Base-by-base conservation (phyloP, 1,140 invertebrate species). In the Fopius arisanus region DNA sequence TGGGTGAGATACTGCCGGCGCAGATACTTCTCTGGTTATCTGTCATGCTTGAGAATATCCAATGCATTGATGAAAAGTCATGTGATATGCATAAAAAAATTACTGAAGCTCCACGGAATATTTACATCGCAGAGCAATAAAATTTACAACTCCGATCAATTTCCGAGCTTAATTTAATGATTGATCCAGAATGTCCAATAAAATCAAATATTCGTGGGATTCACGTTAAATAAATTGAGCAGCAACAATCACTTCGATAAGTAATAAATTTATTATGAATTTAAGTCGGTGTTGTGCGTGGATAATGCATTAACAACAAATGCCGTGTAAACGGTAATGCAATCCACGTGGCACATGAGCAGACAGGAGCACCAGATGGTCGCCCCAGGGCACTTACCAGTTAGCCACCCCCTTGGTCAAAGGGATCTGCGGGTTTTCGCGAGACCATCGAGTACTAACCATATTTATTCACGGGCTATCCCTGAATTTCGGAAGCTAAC, bases 401-500 rank as follows among this genome's bases (percentile, higher is more conserved):
- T 84, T 86, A 84, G 33, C 83, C 82, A 82, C 81, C 84, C 71
- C 79, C 75, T 75, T 76, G 80, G 84, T 84, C 84, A 86, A 86
- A 84, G 82, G 82, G 81, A 86, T 86, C 83, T 80, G 79, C 67
- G 83, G 83, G 75, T 80, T 83, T 78, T 82, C 43, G 80, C 84
- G 82, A 83, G 78, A 82, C 82, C 23, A 19, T 19, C 1, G 1
- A 51, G 7, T n/a, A 83, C 85, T 87, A 86, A 85, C 83, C 84
- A 80, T 86, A 88, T 88, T 88, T 88, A 88, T 88, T 87, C 85
- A 86, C 84, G 79, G 80, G 19, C 54, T 81, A 77, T 82, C 83
- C 78, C 78, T 81, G 82, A 83, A 82, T 83, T 81, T 82, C 80
- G 78, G 78, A 76, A 81, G 79, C 79, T 74, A 72, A 76, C 73